Percentiles rank a stretch among this genome's conserved stretches.
Evolutionary conservation across 2,888 invertebrate species (phyloP).

Genomic region (Cerastis leucographa): DNA sequence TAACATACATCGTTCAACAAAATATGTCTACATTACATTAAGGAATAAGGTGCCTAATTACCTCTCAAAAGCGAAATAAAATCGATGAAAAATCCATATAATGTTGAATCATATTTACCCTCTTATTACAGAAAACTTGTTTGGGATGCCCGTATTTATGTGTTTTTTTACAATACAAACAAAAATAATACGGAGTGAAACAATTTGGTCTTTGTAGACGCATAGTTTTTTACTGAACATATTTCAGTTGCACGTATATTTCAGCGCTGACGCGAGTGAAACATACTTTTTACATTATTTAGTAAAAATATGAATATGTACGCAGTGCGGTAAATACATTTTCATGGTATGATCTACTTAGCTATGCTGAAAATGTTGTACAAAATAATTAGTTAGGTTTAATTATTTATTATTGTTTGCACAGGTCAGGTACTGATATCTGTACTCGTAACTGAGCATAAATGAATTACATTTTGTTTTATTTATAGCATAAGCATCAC

Average conservation of each 20-base stretch:
- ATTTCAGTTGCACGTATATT: conserved; percentile 40
- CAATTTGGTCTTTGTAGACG: not conserved
- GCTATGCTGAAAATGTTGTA: not conserved
- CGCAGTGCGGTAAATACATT: conserved; percentile 51
- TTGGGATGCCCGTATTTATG: not conserved
- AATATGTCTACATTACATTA: not conserved
- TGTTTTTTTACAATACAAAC: conserved; percentile 23
- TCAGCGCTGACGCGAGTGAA: conserved; percentile 30
- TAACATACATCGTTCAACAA: not conserved
- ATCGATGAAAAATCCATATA: not conserved
- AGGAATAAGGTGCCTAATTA: not conserved
- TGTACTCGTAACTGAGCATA: not conserved
- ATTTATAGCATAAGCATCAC: not conserved
- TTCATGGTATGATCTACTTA: conserved; percentile 15
- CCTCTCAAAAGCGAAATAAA: not conserved
- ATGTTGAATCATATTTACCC: not conserved
- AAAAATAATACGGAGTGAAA: not conserved
- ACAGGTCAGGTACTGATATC: not conserved
- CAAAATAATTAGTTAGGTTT: not conserved
- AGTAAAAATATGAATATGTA: conserved; percentile 51
- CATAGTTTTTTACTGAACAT: conserved; percentile 38
- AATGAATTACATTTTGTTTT: not conserved
- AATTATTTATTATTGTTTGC: not conserved
- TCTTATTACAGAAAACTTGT: not conserved
- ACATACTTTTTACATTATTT: conserved; percentile 51